phyloP scores from a whole-genome alignment of 2,797 vertebrate genomes.

The Acropternis orthonyx region DNA sequence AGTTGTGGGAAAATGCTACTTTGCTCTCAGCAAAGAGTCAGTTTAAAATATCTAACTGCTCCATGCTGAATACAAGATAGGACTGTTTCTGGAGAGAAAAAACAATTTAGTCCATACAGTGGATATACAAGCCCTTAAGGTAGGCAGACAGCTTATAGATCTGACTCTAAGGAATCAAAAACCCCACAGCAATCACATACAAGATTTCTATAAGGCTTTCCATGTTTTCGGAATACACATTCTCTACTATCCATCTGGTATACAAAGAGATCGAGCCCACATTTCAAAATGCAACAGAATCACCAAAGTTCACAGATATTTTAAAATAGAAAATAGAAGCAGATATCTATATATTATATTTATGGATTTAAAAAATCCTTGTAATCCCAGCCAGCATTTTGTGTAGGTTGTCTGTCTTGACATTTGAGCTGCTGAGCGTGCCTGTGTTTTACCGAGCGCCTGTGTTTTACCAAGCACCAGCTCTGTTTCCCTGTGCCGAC shows the following conservation, averaged over 20 bases:
- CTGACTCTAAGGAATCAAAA: neutral
- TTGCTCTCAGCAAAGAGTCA: neutral
- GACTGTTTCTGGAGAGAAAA: neutral
- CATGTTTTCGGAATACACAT: neutral
- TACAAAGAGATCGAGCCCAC: neutral
- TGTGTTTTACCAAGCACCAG: neutral
- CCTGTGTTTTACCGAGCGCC: neutral
- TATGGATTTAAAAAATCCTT: neutral
- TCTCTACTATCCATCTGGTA: neutral
- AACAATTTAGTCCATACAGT: neutral
- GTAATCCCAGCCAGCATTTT: neutral
- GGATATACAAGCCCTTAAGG: neutral
- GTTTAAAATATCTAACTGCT: neutral
- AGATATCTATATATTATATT: neutral
- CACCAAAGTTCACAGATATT: neutral
- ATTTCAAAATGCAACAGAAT: neutral
- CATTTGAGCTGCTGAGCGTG: neutral
- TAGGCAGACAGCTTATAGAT: neutral
- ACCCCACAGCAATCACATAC: neutral
- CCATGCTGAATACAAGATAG: neutral
- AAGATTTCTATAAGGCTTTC: neutral
- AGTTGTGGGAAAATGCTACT: neutral
- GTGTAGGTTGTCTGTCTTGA: neutral
- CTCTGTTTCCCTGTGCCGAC: accelerated
- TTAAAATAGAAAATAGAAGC: neutral